Conservation (phyloP, 2,113 vertebrate species). For the Pseudopodoces humilis region DNA sequence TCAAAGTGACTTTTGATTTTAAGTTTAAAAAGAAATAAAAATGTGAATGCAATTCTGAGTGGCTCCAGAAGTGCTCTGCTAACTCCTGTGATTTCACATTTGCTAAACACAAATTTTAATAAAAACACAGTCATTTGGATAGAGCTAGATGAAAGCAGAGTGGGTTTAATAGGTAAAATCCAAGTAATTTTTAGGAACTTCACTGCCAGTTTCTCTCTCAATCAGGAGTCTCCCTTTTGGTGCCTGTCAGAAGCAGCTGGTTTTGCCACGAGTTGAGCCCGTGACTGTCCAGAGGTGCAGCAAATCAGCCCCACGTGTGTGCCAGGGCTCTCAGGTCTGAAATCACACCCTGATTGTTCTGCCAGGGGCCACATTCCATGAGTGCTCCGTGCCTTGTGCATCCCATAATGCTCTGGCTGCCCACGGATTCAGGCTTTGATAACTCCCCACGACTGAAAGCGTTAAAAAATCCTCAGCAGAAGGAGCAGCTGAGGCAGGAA, state of each 20-base stretch:
- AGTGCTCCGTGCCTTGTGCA: neutral
- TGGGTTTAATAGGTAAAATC: neutral
- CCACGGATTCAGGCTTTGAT: neutral
- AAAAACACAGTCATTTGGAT: neutral
- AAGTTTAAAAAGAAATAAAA: neutral
- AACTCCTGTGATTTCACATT: neutral
- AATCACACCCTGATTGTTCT: neutral
- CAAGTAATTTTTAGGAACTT: neutral
- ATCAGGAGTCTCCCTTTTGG: conserved; percentile 73
- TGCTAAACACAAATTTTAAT: neutral
- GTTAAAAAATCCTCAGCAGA: neutral
- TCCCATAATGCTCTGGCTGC: neutral
- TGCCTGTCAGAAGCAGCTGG: conserved; percentile 57
- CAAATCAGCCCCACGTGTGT: neutral
- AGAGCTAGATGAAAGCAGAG: neutral
- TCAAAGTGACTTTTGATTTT: neutral
- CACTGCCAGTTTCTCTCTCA: neutral
- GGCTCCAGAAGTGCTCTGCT: neutral
- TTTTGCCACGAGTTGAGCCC: conserved; percentile 52
- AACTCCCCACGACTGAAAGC: neutral
- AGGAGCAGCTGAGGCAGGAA: neutral
- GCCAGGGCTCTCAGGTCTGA: conserved; percentile 78
- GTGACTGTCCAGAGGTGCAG: neutral
- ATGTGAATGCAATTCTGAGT: neutral
- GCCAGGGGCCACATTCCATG: neutral